phyloP scores from a whole-genome alignment of 2,113 vertebrate genomes.

The Pithys albifrons region DNA sequence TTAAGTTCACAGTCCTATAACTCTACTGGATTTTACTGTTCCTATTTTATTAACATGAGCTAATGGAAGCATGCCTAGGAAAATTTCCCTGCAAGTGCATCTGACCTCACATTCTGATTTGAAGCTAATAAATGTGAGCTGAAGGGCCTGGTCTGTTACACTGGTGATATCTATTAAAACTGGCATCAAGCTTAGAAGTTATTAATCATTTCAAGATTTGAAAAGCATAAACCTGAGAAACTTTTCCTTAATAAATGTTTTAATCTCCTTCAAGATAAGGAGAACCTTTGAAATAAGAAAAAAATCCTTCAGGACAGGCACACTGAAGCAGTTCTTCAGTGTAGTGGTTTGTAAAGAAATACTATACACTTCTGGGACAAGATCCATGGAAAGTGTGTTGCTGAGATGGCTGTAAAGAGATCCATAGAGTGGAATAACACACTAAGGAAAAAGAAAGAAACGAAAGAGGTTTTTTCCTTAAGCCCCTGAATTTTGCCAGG shows the following conservation, averaged over 20 bases:
- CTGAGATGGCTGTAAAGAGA: not conserved
- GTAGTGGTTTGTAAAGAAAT: not conserved
- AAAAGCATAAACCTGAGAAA: not conserved
- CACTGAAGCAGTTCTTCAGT: not conserved
- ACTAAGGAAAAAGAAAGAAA: not conserved
- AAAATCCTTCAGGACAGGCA: not conserved
- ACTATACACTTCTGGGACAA: not conserved
- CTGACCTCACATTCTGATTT: not conserved
- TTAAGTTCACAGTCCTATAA: not conserved
- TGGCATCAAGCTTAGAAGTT: not conserved
- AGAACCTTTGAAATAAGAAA: not conserved
- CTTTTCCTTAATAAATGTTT: not conserved
- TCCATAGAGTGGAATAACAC: not conserved
- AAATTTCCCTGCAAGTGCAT: not conserved
- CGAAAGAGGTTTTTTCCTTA: not conserved
- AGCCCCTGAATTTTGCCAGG: not conserved
- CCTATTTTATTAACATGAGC: not conserved
- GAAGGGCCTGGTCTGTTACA: not conserved
- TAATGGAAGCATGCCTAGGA: not conserved
- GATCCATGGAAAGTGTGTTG: not conserved
- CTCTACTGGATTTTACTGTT: not conserved
- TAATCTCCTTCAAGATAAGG: not conserved
- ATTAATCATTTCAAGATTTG: not conserved
- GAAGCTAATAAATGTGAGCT: not conserved
- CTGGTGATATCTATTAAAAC: not conserved